These are phyloP conservation scores for Nowickia ferox DNA, from an alignment of 2,888 invertebrate genomes.

Conservation along the genomic window DNA sequence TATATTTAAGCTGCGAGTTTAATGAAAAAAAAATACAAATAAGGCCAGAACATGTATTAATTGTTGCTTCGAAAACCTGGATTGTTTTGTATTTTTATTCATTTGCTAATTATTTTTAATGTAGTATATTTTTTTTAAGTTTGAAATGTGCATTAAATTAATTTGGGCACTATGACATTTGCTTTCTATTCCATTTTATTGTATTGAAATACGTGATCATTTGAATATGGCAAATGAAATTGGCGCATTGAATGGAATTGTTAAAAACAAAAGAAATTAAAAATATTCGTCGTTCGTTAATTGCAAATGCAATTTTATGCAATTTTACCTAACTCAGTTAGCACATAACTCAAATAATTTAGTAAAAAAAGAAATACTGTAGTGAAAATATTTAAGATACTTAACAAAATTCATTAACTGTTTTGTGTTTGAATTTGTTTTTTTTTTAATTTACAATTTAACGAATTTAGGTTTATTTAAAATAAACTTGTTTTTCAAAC, in stretches of 20 bases:
- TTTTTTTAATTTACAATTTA: neutral
- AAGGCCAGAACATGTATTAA: neutral
- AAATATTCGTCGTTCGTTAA: neutral
- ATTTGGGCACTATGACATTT: slow-evolving; percentile 16
- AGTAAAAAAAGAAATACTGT: neutral
- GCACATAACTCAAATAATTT: neutral
- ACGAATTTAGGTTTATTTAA: slow-evolving; percentile 1
- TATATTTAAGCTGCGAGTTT: neutral
- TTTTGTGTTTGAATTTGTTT: neutral
- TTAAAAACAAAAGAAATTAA: neutral
- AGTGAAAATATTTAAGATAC: slow-evolving; percentile 15
- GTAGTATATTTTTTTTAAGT: no score
- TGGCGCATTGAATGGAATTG: neutral
- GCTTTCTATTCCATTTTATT: neutral
- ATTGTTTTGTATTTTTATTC: neutral
- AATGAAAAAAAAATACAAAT: neutral
- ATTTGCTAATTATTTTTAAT: neutral
- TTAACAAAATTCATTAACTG: slow-evolving; percentile 2
- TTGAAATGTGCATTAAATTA: neutral
- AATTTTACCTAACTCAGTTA: neutral
- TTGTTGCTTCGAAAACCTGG: neutral
- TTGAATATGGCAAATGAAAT: slow-evolving; percentile 30
- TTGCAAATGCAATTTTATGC: neutral
- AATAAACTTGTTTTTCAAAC: slow-evolving; percentile 7
- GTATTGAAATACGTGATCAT: slow-evolving; percentile 48